A percentile compares a stretch with the other conserved stretches of the same genome.
Conservation (phyloP, 1,140 invertebrate genomes). For the Trichoplusia ni region DNA sequence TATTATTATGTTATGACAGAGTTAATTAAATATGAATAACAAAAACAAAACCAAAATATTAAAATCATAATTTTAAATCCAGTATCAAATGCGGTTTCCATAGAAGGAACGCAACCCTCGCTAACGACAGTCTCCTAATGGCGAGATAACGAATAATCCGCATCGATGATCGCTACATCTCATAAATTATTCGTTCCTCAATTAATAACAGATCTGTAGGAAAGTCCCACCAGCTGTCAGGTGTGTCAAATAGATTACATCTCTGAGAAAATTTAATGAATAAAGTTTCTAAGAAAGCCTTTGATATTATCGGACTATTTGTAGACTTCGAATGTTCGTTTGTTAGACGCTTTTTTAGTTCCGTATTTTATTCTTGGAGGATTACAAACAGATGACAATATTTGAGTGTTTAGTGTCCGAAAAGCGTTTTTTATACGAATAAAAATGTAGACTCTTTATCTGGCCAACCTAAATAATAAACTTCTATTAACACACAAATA, state of each 20-base stretch:
- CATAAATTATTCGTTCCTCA: constrained; percentile 60
- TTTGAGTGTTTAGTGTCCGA: too few species aligned
- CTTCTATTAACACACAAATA: too few species aligned
- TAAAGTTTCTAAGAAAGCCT: constrained; percentile 22
- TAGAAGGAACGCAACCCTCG: neutral
- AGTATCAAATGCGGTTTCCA: constrained; percentile 33
- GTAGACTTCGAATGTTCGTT: neutral
- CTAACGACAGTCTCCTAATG: constrained; percentile 56
- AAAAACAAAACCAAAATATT: too few species aligned
- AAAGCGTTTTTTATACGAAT: too few species aligned
- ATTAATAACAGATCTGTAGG: constrained; percentile 39
- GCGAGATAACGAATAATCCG: constrained; percentile 55
- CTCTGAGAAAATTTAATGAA: constrained; percentile 31
- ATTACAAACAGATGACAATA: too few species aligned
- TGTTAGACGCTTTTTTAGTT: neutral
- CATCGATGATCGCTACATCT: constrained; percentile 50
- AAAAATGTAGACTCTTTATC: too few species aligned
- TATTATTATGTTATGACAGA: too few species aligned
- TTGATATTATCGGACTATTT: neutral
- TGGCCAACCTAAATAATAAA: too few species aligned
- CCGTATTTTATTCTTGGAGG: neutral
- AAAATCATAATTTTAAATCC: neutral
- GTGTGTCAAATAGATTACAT: constrained; percentile 28
- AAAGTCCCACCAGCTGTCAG: neutral
- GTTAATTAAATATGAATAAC: too few species aligned